Evolutionary conservation across 2,888 invertebrate species (phyloP).

Genomic region (Cryptocephalus primarius): DNA sequence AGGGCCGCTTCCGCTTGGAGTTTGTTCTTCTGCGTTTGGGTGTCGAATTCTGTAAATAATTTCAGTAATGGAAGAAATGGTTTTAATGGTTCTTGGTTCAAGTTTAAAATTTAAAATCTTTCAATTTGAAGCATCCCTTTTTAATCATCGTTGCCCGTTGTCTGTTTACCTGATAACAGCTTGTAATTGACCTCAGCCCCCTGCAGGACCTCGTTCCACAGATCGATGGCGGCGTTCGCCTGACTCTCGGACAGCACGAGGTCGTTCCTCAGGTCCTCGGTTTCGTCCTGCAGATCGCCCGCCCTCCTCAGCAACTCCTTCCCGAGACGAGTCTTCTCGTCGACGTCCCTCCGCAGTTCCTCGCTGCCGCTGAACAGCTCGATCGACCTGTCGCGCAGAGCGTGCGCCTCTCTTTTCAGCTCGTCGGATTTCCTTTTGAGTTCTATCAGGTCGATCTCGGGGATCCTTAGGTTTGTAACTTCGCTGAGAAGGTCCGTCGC

Average conservation of each 20-base stretch:
- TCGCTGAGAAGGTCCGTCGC: slow-evolving; percentile 71
- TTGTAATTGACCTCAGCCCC: slow-evolving; percentile 72
- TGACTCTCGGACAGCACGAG: slow-evolving; percentile 64
- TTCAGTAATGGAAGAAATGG: not conserved
- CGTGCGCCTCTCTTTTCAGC: slow-evolving; percentile 59
- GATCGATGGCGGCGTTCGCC: slow-evolving; percentile 73
- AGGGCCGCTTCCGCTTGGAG: slow-evolving; percentile 70
- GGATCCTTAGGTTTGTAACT: slow-evolving; percentile 67
- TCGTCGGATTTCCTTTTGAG: slow-evolving; percentile 57
- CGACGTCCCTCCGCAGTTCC: slow-evolving; percentile 48
- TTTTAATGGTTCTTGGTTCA: too few species aligned
- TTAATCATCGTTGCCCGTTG: too few species aligned
- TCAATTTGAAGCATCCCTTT: too few species aligned
- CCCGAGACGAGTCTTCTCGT: slow-evolving; percentile 54
- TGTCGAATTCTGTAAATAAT: slow-evolving; percentile 64
- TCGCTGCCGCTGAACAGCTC: slow-evolving; percentile 45
- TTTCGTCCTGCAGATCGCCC: slow-evolving; percentile 59
- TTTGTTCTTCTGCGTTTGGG: slow-evolving; percentile 77
- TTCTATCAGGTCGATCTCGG: slow-evolving; percentile 60
- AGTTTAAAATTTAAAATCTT: too few species aligned
- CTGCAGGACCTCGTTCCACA: slow-evolving; percentile 70
- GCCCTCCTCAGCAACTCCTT: slow-evolving; percentile 55
- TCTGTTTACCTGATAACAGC: slow-evolving; percentile 51
- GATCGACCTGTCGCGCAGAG: slow-evolving; percentile 43
- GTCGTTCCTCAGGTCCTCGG: slow-evolving; percentile 69